phyloP scores from a whole-genome alignment of 2,888 invertebrate species.

The Myopa testacea region DNA sequence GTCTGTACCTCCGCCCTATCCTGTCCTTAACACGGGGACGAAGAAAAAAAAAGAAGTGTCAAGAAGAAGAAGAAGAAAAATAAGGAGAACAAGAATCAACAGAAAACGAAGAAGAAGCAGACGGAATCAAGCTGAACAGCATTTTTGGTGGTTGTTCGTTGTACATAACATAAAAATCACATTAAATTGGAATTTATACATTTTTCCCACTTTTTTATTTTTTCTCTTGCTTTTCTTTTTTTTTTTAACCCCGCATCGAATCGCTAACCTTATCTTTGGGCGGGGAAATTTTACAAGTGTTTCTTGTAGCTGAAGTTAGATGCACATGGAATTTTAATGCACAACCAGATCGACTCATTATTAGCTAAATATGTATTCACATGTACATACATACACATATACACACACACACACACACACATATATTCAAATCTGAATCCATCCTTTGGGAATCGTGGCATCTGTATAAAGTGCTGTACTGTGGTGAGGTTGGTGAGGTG shows the following conservation, averaged over 20 bases:
- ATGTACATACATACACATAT: background rate
- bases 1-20: background rate
- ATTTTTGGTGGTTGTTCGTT: slow-evolving; percentile 25
- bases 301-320: background rate
- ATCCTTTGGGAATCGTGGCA: background rate
- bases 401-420: no score
- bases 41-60: background rate
- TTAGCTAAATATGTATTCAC: background rate
- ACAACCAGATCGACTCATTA: background rate
- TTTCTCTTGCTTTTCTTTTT: background rate
- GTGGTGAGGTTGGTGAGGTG: slow-evolving; percentile 4
- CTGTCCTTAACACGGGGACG: background rate
- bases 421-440: background rate
- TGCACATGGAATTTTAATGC: background rate
- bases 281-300: slow-evolving; percentile 21
- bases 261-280: background rate
- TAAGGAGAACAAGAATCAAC: background rate
- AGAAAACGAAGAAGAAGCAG: background rate
- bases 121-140: background rate
- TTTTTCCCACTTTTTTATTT: background rate
- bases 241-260: background rate
- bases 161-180: slow-evolving; percentile 59
- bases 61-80: background rate
- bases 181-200: slow-evolving; percentile 52
- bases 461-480: background rate